Evolutionary conservation across 2,888 invertebrate species (phyloP).

Genomic region (Xanthia icteritia): DNA sequence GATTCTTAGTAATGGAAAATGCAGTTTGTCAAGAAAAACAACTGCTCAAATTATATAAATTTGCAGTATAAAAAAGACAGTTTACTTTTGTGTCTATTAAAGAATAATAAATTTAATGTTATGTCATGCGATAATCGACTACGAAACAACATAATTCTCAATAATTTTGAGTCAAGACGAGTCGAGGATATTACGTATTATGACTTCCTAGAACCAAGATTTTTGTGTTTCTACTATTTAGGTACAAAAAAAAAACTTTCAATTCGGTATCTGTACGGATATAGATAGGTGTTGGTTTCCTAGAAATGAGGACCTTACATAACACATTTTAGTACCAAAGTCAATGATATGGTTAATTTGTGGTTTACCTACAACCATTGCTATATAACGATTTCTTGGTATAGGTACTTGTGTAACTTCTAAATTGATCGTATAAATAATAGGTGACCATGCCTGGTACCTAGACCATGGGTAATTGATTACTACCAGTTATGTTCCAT

Average conservation of each 20-base stretch:
- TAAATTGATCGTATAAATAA: conserved; percentile 35
- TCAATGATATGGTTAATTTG: conserved; percentile 36
- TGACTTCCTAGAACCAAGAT: neutral
- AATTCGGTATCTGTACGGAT: neutral
- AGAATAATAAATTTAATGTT: neutral
- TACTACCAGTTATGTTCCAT: neutral
- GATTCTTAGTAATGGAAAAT: neutral
- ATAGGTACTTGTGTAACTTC: conserved; percentile 20
- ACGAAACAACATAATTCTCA: neutral
- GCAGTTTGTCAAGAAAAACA: neutral
- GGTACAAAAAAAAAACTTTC: neutral
- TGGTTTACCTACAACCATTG: conserved; percentile 22
- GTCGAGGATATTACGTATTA: neutral
- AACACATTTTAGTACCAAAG: conserved; percentile 6
- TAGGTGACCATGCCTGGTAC: neutral
- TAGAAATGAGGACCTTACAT: neutral
- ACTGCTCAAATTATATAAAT: neutral
- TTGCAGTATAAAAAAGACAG: no score
- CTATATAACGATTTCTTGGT: conserved; percentile 14
- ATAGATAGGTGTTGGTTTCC: neutral
- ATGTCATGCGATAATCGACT: neutral
- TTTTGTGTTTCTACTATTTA: conserved; percentile 5
- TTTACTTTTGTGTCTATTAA: neutral
- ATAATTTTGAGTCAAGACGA: neutral
- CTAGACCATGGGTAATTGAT: conserved; percentile 11